Conservation (phyloP, 2,797 vertebrate species). For the Allenopithecus nigroviridis region DNA sequence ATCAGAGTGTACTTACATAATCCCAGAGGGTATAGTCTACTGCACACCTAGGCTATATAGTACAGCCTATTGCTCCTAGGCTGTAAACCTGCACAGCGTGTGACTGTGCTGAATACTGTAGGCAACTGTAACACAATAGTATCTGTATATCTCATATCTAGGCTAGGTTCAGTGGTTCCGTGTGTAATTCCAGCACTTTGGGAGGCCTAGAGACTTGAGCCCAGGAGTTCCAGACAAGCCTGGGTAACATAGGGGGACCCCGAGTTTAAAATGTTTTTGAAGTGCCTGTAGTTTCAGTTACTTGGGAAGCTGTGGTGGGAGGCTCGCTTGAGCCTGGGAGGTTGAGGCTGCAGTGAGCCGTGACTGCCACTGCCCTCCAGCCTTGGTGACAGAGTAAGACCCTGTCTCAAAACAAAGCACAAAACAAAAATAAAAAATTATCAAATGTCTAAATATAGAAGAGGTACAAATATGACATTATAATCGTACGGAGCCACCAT, state of each 20-base stretch:
- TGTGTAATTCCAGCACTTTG: neutral
- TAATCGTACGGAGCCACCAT: neutral
- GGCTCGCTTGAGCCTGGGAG: neutral
- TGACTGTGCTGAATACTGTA: neutral
- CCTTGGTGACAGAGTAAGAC: neutral
- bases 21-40: neutral
- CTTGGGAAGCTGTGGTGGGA: neutral
- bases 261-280: neutral
- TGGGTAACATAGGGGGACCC: neutral
- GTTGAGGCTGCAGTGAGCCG: neutral
- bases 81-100: neutral
- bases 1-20: neutral
- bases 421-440: neutral
- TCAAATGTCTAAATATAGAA: neutral
- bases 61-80: neutral
- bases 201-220: neutral
- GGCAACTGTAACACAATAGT: neutral
- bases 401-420: neutral
- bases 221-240: neutral
- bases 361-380: neutral
- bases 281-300: neutral
- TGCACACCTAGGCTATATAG: neutral
- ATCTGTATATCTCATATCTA: neutral
- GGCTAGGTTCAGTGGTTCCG: neutral
- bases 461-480: neutral